These are phyloP conservation scores for Myotis findleyi DNA, from an alignment of 2,797 vertebrate species.

Conservation along the genomic window DNA sequence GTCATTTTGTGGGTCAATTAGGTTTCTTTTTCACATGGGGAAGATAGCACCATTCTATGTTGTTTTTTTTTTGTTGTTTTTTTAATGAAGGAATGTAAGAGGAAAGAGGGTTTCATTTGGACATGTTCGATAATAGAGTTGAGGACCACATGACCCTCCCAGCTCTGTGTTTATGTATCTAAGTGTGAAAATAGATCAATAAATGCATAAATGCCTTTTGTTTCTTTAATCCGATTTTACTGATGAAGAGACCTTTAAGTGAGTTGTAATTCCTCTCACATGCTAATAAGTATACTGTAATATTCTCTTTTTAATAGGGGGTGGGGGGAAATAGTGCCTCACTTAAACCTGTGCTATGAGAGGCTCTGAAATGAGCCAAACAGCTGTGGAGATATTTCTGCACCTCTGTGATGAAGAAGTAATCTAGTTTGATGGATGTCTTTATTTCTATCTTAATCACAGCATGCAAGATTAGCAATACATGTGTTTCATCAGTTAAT, in stretches of 20 bases:
- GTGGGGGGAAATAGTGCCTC: not conserved
- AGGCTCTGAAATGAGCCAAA: slow-evolving; percentile 72
- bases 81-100: not conserved
- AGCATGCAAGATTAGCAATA: slow-evolving; percentile 57
- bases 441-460: slow-evolving; percentile 79
- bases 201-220: slow-evolving; percentile 7
- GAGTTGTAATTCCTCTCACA: not conserved
- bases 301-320: not conserved
- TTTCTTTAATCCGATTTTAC: slow-evolving; percentile 51
- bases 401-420: slow-evolving; percentile 76
- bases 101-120: not conserved
- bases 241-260: not conserved
- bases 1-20: not conserved
- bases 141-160: not conserved
- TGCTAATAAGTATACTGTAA: not conserved
- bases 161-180: not conserved
- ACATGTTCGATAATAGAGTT: not conserved
- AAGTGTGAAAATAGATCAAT: not conserved
- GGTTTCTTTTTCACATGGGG: not conserved
- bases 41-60: not conserved
- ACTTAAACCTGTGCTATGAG: slow-evolving; percentile 43
- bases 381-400: slow-evolving; percentile 71
- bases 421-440: slow-evolving; percentile 78
- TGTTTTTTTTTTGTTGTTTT: not conserved
- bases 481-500: slow-evolving; percentile 75